These are phyloP conservation scores for Gymnopithys bicolor DNA, from an alignment of 2,797 vertebrate species.

Conservation along the genomic window DNA sequence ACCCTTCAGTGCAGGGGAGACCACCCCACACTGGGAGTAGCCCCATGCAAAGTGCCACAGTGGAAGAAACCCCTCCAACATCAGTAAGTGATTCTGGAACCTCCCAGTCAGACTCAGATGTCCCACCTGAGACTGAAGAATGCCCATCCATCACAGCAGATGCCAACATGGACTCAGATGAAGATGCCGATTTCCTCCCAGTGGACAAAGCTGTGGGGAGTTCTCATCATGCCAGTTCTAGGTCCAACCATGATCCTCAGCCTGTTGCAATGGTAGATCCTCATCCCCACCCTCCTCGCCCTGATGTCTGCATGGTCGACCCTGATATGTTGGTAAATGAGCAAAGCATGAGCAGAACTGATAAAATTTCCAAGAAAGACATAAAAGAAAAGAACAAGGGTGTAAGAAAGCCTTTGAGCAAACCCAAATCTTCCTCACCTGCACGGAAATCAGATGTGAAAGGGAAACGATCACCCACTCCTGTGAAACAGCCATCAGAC, in stretches of 20 bases:
- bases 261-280: constrained; percentile 89
- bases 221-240: constrained; percentile 80
- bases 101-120: constrained; percentile 95
- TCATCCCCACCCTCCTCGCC: constrained; percentile 86
- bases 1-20: constrained; percentile 84
- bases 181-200: constrained; percentile 94
- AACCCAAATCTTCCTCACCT: constrained; percentile 90
- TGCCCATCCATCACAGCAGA: constrained; percentile 90
- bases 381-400: constrained; percentile 86
- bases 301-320: constrained; percentile 98
- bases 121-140: constrained; percentile 90
- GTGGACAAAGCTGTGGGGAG: constrained; percentile 89
- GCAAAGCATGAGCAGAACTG: constrained; percentile 80
- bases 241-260: constrained; percentile 87
- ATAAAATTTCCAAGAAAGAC: constrained; percentile 89
- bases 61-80: constrained; percentile 94
- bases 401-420: constrained; percentile 84
- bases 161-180: constrained; percentile 92
- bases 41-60: constrained; percentile 78
- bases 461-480: constrained; percentile 88
- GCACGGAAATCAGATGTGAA: constrained; percentile 85
- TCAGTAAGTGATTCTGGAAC: constrained; percentile 93
- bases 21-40: constrained; percentile 69
- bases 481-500: constrained; percentile 84
- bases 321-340: constrained; percentile 87